Evolutionary conservation across 2,888 invertebrate species (phyloP).

Genomic region (Melitaea athalia): DNA sequence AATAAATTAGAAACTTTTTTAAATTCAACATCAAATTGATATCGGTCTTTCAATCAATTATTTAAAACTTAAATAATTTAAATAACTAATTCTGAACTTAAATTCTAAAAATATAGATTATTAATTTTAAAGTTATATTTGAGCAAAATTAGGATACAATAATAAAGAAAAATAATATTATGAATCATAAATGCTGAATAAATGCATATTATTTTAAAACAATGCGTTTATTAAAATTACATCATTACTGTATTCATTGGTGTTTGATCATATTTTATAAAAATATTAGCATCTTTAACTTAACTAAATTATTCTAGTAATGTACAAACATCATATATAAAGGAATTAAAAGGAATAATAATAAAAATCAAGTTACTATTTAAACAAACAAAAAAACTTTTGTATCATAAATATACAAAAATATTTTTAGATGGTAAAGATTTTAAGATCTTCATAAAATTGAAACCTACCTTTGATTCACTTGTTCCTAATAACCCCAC

Average conservation of each 20-base stretch:
- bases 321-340: slow-evolving; percentile 28
- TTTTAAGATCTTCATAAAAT: neutral
- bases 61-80: slow-evolving; percentile 49
- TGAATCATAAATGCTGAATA: slow-evolving; percentile 57
- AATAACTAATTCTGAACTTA: slow-evolving; percentile 47
- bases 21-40: slow-evolving; percentile 1
- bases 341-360: slow-evolving; percentile 11
- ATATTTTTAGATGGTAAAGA: neutral
- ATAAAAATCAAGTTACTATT: neutral
- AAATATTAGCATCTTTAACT: slow-evolving; percentile 35
- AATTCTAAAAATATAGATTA: slow-evolving; percentile 43
- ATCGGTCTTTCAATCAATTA: slow-evolving; percentile 33
- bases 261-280: slow-evolving; percentile 48
- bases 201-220: slow-evolving; percentile 55
- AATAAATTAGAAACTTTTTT: neutral
- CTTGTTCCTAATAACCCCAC: slow-evolving; percentile 1
- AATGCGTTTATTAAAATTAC: slow-evolving; percentile 48
- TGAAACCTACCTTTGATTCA: neutral
- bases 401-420: neutral
- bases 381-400: neutral
- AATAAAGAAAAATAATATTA: slow-evolving; percentile 31
- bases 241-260: slow-evolving; percentile 66
- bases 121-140: slow-evolving; percentile 49
- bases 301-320: slow-evolving; percentile 28
- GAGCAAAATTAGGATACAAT: slow-evolving; percentile 59